Evolutionary conservation across 1,140 invertebrate species (phyloP), one percentile per base, ranked within the genome.

Genomic region (Acromyrmex heyeri): DNA sequence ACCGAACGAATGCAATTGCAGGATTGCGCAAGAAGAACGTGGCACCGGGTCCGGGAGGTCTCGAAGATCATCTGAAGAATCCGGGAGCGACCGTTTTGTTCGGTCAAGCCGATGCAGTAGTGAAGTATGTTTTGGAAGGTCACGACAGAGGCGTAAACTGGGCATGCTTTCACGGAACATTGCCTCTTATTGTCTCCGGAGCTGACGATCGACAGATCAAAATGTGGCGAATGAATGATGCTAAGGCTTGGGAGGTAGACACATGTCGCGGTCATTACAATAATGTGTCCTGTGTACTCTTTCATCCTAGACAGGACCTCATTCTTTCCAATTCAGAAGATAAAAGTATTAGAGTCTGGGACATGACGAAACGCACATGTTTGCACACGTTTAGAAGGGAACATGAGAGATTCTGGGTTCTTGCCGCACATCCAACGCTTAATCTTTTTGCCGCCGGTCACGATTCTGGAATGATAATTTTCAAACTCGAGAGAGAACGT

Each of bases 221-320:
- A 95, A 96, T 99, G 81, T 99, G 99, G 99, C 96, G 99, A 87
- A 99, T 99, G 98, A 99, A 99, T 95, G 99, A 99, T 95, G 97
- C 98, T 48, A 99, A 99, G 95, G 99, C 99, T 0, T 99, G 99
- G 99, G 99, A 99, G 95, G 98, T 99, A 27, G 99, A 99, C 93
- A 99, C 99, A 0, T 99, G 99, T 91, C 97, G 99, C 65, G 99
- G 99, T 1, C 99, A 99, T 95, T 99, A 99, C 95, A 99, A 99
- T 95, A 99, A 99, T 95, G 99, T 99, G 0, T 99, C 99, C 0
- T 99, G 99, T 93, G 99, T 99, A 1, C 94, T 99, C 8, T 99
- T 99, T 95, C 99, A 99, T 96, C 99, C 99, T 0, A 96, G 98
- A 21, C 98, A 99, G 95, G 99, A 99, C 93, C 95, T 99, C 8